Percentiles rank a stretch among this genome's conserved stretches.
Evolutionary conservation across 1,140 invertebrate species (phyloP).

Genomic region (Lasioglossum baleicum): DNA sequence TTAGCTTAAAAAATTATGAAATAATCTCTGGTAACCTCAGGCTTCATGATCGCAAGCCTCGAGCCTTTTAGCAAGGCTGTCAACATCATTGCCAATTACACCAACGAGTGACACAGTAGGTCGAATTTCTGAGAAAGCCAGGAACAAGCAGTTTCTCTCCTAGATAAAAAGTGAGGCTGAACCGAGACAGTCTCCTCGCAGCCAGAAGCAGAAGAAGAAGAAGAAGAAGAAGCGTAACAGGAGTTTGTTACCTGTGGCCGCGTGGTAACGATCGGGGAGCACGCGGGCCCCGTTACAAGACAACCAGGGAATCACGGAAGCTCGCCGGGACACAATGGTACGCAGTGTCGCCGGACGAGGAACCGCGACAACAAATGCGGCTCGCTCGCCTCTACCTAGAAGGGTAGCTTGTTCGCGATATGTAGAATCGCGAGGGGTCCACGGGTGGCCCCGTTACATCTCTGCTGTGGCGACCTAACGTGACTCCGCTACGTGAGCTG

Average conservation of each 20-base stretch:
- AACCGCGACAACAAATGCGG: conserved; percentile 8
- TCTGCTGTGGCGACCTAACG: conserved; percentile 8
- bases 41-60: no score
- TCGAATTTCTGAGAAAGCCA: background rate
- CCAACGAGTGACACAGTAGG: no score
- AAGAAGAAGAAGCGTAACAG: background rate
- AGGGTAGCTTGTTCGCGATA: conserved; percentile 1
- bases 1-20: no score
- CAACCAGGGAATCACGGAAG: conserved; percentile 9
- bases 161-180: background rate
- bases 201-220: no score
- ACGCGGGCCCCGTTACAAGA: conserved; percentile 11
- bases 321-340: conserved; percentile 11
- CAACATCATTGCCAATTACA: no score
- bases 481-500: conserved; percentile 1
- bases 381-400: background rate
- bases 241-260: conserved; percentile 12
- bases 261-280: background rate
- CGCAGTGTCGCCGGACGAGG: conserved; percentile 16
- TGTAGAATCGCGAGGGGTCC: background rate
- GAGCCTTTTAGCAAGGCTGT: no score
- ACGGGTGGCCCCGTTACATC: conserved; percentile 37
- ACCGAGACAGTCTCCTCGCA: no score
- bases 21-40: no score
- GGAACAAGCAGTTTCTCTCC: background rate